These are phyloP conservation scores for Chymomyza caudatula DNA, from an alignment of 2,888 invertebrate genomes.

Conservation along the genomic window DNA sequence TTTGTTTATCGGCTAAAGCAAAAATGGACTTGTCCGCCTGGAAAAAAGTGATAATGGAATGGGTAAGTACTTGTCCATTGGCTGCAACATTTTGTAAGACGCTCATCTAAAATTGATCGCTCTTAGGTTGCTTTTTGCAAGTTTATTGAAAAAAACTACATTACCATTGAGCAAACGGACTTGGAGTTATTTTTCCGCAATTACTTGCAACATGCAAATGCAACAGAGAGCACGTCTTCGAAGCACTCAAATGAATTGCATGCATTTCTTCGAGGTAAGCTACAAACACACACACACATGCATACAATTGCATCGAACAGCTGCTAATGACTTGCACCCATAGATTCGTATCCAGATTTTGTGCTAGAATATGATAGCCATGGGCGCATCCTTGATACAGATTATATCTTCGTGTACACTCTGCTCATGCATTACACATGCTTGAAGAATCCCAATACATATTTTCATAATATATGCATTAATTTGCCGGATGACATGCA, in stretches of 20 bases:
- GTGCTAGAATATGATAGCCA: conserved; percentile 54
- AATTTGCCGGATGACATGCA: conserved; percentile 65
- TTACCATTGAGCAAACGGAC: conserved; percentile 72
- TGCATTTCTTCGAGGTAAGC: conserved; percentile 67
- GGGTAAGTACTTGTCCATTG: conserved; percentile 52
- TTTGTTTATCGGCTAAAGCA: not conserved
- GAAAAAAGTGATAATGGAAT: conserved; percentile 65
- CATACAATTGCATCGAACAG: not conserved
- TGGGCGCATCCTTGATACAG: conserved; percentile 56
- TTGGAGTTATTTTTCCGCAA: conserved; percentile 71
- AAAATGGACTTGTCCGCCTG: conserved; percentile 62
- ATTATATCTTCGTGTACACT: conserved; percentile 75
- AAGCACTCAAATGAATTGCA: conserved; percentile 15
- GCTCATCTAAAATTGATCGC: not conserved
- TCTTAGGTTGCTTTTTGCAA: conserved; percentile 65
- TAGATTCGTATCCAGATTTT: conserved; percentile 63
- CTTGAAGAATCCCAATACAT: conserved; percentile 62
- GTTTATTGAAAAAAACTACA: conserved; percentile 53
- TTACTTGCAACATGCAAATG: conserved; percentile 31
- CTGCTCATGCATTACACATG: conserved; percentile 75
- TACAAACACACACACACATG: not conserved
- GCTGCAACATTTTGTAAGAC: not conserved
- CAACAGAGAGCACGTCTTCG: not conserved
- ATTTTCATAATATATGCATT: conserved; percentile 73
- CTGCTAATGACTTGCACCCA: not conserved